Percentiles rank a stretch among this genome's conserved stretches.
Evolutionary conservation across 2,888 invertebrate species (phyloP).

Genomic region (Rhorus exstirpatorius): DNA sequence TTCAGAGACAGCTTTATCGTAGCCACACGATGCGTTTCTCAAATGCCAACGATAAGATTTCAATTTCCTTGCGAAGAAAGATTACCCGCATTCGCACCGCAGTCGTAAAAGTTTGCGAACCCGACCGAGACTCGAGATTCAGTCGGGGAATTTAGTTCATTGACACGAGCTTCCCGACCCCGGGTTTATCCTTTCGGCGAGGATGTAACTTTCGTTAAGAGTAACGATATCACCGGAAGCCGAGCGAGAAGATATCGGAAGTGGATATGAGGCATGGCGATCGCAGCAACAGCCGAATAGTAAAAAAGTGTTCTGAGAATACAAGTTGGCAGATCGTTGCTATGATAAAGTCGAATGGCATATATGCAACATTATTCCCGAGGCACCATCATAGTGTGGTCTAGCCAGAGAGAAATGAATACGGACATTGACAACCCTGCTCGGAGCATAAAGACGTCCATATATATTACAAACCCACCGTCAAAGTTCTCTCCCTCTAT

Average conservation of each 20-base stretch:
- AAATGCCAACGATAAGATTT: constrained; percentile 7
- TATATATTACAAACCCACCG: constrained; percentile 28
- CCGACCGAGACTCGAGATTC: background rate
- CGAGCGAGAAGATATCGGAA: background rate
- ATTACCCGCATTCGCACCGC: background rate
- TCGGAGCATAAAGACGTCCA: constrained; percentile 9
- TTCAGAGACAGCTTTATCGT: background rate
- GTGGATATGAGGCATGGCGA: background rate
- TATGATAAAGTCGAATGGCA: background rate
- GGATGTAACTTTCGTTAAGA: constrained; percentile 14
- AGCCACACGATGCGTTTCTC: background rate
- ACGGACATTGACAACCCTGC: constrained; percentile 1
- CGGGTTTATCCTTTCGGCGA: background rate
- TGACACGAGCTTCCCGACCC: constrained; percentile 17
- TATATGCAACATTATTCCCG: background rate
- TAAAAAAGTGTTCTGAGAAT: background rate
- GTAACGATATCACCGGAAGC: background rate
- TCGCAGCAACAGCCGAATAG: background rate
- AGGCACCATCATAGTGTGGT: background rate
- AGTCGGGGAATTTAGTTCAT: constrained; percentile 8
- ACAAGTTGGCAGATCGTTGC: constrained; percentile 2
- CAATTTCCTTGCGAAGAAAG: constrained; percentile 9
- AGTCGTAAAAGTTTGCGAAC: constrained; percentile 10
- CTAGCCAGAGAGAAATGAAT: background rate
- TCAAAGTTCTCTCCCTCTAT: background rate